phyloP scores from a whole-genome alignment of 1,140 invertebrate genomes.

The Aphelenchoides fujianensis region DNA sequence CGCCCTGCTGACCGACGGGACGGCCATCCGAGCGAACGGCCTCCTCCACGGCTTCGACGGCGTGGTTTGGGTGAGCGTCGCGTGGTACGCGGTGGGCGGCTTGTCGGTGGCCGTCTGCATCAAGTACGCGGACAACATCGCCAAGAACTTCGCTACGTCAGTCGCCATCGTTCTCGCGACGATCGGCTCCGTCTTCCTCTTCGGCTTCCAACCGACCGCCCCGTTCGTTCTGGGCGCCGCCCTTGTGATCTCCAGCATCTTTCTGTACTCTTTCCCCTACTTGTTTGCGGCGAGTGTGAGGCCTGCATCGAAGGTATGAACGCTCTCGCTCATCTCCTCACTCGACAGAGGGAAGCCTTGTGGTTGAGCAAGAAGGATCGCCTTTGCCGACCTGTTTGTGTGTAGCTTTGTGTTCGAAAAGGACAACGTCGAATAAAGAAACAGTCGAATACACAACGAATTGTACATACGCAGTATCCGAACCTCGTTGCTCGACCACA shows the following conservation, averaged over 20 bases:
- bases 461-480: too few relatives aligned
- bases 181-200: conserved; percentile 85
- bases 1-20: conserved; percentile 34
- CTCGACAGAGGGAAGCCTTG: too few relatives aligned
- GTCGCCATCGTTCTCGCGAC: conserved; percentile 92
- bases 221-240: conserved; percentile 82
- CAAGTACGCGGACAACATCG: conserved; percentile 92
- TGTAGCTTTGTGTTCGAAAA: too few relatives aligned
- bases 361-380: too few relatives aligned
- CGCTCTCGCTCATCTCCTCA: too few relatives aligned
- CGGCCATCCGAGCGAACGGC: conserved; percentile 42
- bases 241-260: conserved; percentile 88
- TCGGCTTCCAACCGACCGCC: conserved; percentile 79
- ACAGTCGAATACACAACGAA: too few relatives aligned
- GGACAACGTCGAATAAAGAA: too few relatives aligned
- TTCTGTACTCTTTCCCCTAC: conserved; percentile 72
- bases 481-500: too few relatives aligned
- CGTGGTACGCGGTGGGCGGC: conserved; percentile 81
- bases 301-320: too few relatives aligned
- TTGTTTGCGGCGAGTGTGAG: too few relatives aligned
- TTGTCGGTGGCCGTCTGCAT: conserved; percentile 88
- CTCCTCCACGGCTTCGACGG: conserved; percentile 73
- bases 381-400: too few relatives aligned
- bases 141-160: conserved; percentile 81
- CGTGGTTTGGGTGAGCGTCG: conserved; percentile 79